Percentiles rank a stretch among this genome's conserved stretches.
Evolutionary conservation across 2,797 vertebrate genomes (phyloP).

Genomic region (Phoxinus dragarum): DNA sequence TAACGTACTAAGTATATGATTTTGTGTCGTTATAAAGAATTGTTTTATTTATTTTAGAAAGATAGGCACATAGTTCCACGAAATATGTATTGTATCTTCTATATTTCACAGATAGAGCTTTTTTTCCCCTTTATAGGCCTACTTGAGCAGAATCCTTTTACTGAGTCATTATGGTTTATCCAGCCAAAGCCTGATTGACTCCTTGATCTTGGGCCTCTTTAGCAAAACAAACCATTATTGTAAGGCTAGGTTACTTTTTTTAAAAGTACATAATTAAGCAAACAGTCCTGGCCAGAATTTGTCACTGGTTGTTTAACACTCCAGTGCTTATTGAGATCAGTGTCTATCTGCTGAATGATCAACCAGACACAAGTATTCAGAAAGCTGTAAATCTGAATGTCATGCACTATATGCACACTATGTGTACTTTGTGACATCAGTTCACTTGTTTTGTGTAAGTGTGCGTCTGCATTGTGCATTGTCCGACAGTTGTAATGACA

Average conservation of each 20-base stretch:
- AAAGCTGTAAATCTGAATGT: background rate
- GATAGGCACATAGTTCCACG: no score
- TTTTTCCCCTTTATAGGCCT: no score
- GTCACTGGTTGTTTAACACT: background rate
- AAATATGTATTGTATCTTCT: no score
- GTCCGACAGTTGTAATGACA: slow-evolving; percentile 7
- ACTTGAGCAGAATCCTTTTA: background rate
- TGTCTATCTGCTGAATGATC: background rate
- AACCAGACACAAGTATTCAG: background rate
- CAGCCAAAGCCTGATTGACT: background rate
- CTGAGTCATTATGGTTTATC: background rate
- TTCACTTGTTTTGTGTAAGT: background rate
- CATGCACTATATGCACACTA: background rate
- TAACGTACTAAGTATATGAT: background rate
- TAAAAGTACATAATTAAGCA: background rate
- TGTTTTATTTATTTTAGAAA: no score
- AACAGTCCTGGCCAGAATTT: background rate
- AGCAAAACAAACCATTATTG: background rate
- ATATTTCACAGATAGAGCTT: background rate
- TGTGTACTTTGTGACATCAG: background rate
- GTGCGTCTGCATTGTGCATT: slow-evolving; percentile 52
- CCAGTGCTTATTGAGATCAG: background rate
- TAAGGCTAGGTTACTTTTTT: background rate
- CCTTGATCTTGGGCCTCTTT: background rate
- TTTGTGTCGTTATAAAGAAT: background rate